A percentile compares a stretch with the other conserved stretches of the same genome.
phyloP scores from a whole-genome alignment of 1,140 invertebrate genomes.

The Bombus fervidus region DNA sequence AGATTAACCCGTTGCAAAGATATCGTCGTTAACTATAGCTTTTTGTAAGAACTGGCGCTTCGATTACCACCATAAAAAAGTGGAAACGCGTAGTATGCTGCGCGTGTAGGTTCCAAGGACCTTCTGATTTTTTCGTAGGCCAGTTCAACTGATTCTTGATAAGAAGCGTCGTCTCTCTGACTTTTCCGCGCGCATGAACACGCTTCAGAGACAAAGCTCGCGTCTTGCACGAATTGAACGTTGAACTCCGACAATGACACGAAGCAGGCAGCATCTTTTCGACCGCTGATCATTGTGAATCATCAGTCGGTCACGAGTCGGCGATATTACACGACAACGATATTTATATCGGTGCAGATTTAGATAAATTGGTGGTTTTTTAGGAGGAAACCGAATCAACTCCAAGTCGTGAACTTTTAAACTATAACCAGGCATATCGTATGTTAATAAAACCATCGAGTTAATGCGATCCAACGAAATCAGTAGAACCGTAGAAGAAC shows the following conservation, averaged over 20 bases:
- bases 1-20: slow-evolving; percentile 9
- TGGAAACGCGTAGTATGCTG: slow-evolving; percentile 19
- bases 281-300: slow-evolving; percentile 54
- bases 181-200: slow-evolving; percentile 6
- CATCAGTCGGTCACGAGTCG: slow-evolving; percentile 36
- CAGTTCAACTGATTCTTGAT: slow-evolving; percentile 9
- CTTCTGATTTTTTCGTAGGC: slow-evolving; percentile 54
- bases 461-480: background rate
- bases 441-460: background rate
- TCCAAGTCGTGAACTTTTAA: background rate
- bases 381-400: background rate
- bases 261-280: slow-evolving; percentile 36
- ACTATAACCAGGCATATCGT: no score
- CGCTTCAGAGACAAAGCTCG: slow-evolving; percentile 21
- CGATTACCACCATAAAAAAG: background rate
- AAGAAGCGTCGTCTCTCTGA: background rate
- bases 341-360: background rate
- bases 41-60: slow-evolving; percentile 3
- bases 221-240: slow-evolving; percentile 65
- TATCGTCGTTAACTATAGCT: slow-evolving; percentile 26
- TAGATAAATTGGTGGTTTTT: background rate
- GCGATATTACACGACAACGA: slow-evolving; percentile 14
- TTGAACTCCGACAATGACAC: slow-evolving; percentile 59
- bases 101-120: slow-evolving; percentile 53
- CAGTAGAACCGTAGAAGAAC: background rate